Base-by-base conservation (phyloP, 2,797 vertebrate genomes). In the Petrocephalus schoutedeni region DNA sequence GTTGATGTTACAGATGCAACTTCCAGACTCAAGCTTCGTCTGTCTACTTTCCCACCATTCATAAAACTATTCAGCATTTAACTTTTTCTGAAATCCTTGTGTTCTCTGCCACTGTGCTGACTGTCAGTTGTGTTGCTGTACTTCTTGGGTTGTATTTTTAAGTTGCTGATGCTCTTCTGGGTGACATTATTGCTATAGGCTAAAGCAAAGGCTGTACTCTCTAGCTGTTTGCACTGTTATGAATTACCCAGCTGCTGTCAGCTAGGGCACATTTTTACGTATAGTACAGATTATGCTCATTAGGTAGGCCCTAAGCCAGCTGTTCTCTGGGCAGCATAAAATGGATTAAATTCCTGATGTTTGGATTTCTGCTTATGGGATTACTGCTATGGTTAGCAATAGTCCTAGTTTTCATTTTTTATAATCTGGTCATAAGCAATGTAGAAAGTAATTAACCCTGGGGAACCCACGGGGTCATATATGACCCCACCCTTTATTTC, bases 331-430 rank as follows among this genome's bases (percentile, higher is more conserved):
- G 93, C 93, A 92, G 90, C 71, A 94, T 94, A 95, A 97, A 96
- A 96, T 94, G 97, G 97, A 98, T 98, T 98, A 98, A 94, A 96
- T 96, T 96, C 94, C 97, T 97, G 96, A 95, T 95, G 96, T 95
- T 95, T 93, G 96, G 97, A 95, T 96, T 98, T 95, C 94, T 96
- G 96, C 96, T 97, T 96, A 97, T 94, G 90, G 96, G 96, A 96
- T 98, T 97, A 97, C 94, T 92, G 95, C 95, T 95, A 96, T 96
- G 95, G 95, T 96, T 95, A 96, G 95, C 96, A 96, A 97, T 97
- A 95, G 91, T 92, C 92, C 96, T 94, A 91, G 92, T 96, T 95
- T 95, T 94, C 91, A 90, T 91, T 89, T 93, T 92, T 92, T 90
- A 85, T 94, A 93, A 95, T 95, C 94, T 94, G 93, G 93, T 92